Evolutionary conservation across 2,888 invertebrate species (phyloP), one percentile per base, ranked within the genome.

Genomic region (Danaus chrysippus): DNA sequence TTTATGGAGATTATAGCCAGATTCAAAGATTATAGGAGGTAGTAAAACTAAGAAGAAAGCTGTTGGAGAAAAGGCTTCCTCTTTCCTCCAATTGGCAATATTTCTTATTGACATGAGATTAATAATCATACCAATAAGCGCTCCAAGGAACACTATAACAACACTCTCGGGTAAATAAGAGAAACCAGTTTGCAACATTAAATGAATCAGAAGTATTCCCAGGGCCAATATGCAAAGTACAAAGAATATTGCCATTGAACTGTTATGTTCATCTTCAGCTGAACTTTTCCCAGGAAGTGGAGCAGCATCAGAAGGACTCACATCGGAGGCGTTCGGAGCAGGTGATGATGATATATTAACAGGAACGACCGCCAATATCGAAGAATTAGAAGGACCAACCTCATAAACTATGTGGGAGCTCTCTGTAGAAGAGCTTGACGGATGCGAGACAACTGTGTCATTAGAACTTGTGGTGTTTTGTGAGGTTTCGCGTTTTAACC

Each of bases 1-100:
- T 87, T 99, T 99, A 78, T 99, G 99, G 65, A 99, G 92, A 92
- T 99, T 99, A 82, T 99, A 99, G 3, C 99, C 99, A 3, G 98
- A 98, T 86, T 99, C 99, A 91, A 99, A 99, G 74, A 99, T 99
- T 61, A 99, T 99, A 0, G 99, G 99, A 10, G 99, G 99, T 59
- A 99, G 86, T 0, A 99, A 92, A 2, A 99, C 96, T 59, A 99
- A 92, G 79, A 99, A 99, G 84, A 99, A 99, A 19, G 99, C 97
- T 17, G 99, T 99, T 0, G 99, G 99, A 9, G 98, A 98, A 80
- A 99, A 98, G 0, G 98, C 97, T 86, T 99, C 99, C 82, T 99
- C 99, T 81, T 98, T 97, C 79, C 97, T 94, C 98, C 98, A 98
- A 81, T 98, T 97, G 52, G 96, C 97, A 73, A 97, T 95, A 79